Conservation (phyloP, 2,113 vertebrate genomes). For the Thomomys bottae region DNA sequence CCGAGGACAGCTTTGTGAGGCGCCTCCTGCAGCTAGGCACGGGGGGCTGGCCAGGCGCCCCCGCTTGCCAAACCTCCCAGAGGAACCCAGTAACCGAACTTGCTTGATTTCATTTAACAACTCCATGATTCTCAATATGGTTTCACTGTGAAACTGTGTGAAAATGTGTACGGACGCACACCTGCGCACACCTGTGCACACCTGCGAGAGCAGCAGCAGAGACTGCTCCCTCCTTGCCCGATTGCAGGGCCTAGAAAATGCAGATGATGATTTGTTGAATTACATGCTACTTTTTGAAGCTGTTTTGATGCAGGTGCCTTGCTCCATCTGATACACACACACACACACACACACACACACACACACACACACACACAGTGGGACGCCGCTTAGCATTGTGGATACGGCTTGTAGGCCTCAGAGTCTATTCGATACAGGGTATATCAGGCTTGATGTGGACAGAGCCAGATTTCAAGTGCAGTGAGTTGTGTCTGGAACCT, state of each 20-base stretch:
- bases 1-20: not conserved
- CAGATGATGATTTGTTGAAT: not conserved
- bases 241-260: not conserved
- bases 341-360: not conserved
- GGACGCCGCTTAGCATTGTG: not conserved
- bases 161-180: not conserved
- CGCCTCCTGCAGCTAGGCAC: accelerated
- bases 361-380: not conserved
- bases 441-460: not conserved
- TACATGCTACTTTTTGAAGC: not conserved
- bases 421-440: not conserved
- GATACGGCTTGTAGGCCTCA: not conserved
- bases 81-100: not conserved
- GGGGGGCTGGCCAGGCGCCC: not conserved
- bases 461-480: constrained; percentile 38
- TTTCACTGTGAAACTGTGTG: not conserved
- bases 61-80: not conserved
- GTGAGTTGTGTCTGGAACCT: not conserved
- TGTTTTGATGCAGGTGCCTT: not conserved
- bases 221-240: too few species aligned
- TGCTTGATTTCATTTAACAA: not conserved
- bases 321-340: not conserved
- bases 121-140: not conserved
- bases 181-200: too few species aligned
- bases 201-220: too few species aligned